Conservation (phyloP, 1,140 invertebrate genomes). For the Aphelinus certus region DNA sequence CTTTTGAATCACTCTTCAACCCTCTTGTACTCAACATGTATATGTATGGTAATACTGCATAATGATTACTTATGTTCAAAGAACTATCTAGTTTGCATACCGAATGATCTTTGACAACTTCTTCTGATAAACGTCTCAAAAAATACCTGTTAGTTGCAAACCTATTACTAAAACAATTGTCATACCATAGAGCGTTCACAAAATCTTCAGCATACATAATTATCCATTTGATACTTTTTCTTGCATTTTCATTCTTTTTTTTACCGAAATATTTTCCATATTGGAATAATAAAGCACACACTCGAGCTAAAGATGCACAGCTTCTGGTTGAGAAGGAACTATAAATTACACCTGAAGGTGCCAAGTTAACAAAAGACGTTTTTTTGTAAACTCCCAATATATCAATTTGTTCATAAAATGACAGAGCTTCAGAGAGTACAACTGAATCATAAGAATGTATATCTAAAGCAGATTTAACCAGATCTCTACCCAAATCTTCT, state of each 20-base stretch:
- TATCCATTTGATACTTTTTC: conserved; percentile 35
- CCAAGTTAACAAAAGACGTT: conserved; percentile 47
- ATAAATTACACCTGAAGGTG: conserved; percentile 56
- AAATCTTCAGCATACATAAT: conserved; percentile 47
- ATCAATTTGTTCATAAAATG: conserved; percentile 55
- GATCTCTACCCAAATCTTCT: conserved; percentile 38
- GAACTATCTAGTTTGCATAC: conserved; percentile 39
- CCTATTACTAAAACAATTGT: conserved; percentile 41
- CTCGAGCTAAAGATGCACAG: conserved; percentile 50
- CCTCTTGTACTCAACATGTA: conserved; percentile 41
- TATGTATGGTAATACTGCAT: conserved; percentile 50
- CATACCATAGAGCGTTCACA: conserved; percentile 47
- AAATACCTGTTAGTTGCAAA: conserved; percentile 36
- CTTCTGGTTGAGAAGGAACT: conserved; percentile 49
- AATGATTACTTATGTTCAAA: conserved; percentile 51
- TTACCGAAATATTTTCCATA: conserved; percentile 40
- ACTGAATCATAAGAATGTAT: conserved; percentile 47
- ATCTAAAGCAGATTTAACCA: conserved; percentile 52
- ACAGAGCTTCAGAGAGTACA: conserved; percentile 52
- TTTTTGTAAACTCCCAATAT: conserved; percentile 45
- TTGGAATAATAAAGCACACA: conserved; percentile 54
- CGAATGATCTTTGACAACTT: conserved; percentile 37
- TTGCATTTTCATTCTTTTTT: conserved; percentile 20
- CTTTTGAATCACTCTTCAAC: conserved; percentile 45
- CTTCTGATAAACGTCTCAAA: conserved; percentile 39